phyloP scores from a whole-genome alignment of 2,113 vertebrate species.

The Ctenodactylus gundi region DNA sequence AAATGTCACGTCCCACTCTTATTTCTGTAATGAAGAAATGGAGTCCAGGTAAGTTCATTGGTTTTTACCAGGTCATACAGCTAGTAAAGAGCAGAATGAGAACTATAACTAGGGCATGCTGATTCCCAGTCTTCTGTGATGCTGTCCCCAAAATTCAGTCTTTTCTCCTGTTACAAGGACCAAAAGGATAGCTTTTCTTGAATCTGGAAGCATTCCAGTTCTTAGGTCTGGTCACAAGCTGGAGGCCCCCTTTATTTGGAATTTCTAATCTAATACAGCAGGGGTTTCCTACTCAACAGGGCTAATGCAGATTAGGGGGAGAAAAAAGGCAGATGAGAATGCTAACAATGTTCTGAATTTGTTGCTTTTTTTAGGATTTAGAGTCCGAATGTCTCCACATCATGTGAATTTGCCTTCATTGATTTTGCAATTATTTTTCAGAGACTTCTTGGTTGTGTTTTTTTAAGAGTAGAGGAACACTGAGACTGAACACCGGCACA shows the following conservation, averaged over 20 bases:
- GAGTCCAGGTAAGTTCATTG: background rate
- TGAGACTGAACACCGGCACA: background rate
- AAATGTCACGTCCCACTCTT: background rate
- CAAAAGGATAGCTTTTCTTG: background rate
- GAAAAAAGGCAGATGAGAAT: background rate
- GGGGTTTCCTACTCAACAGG: conserved; percentile 39
- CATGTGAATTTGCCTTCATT: conserved; percentile 61
- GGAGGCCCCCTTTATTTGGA: conserved; percentile 10
- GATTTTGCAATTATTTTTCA: conserved; percentile 75
- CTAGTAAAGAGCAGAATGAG: background rate
- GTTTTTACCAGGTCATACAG: background rate
- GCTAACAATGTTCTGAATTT: conserved; percentile 48
- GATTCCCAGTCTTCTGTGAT: background rate
- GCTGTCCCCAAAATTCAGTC: background rate
- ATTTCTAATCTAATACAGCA: conserved; percentile 3
- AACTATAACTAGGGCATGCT: background rate
- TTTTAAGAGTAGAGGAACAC: conserved; percentile 70
- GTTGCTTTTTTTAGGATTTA: conserved; percentile 56
- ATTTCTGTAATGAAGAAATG: background rate
- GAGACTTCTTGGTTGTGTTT: conserved; percentile 65
- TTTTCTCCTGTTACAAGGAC: background rate
- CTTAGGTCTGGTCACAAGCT: background rate
- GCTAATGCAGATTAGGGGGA: conserved; percentile 33
- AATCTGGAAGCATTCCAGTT: conserved; percentile 17
- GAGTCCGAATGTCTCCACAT: conserved; percentile 52